Conservation (phyloP, 2,113 vertebrate species). For the Lutjanus erythropterus region DNA sequence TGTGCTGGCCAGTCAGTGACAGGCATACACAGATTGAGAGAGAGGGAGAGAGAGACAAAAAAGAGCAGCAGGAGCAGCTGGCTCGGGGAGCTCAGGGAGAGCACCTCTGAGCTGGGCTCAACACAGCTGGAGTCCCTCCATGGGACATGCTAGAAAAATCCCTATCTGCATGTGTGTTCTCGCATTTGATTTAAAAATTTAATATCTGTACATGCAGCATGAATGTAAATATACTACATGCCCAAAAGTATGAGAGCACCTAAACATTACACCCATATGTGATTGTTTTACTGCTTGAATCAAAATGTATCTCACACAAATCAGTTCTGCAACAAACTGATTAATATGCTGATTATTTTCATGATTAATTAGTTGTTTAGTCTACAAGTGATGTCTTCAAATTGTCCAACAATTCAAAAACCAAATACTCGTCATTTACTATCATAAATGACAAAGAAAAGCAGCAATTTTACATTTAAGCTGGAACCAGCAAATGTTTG, state of each 20-base stretch:
- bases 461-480: too few species aligned
- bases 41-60: neutral
- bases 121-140: conserved; percentile 61
- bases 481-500: too few species aligned
- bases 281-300: neutral
- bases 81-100: conserved; percentile 50
- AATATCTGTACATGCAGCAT: neutral
- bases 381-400: too few species aligned
- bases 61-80: conserved; percentile 52
- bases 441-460: too few species aligned
- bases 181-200: neutral
- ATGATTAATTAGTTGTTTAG: too few species aligned
- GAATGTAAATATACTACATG: neutral
- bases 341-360: too few species aligned
- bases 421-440: too few species aligned
- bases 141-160: conserved; percentile 22
- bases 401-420: too few species aligned
- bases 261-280: neutral
- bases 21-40: conserved; percentile 11
- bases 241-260: neutral
- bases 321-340: too few species aligned
- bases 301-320: neutral
- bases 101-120: conserved; percentile 54
- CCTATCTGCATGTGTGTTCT: conserved; percentile 8
- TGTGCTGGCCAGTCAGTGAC: conserved; percentile 22